Evolutionary conservation across 1,140 invertebrate species (phyloP).

Genomic region (Bicyclus anynana): DNA sequence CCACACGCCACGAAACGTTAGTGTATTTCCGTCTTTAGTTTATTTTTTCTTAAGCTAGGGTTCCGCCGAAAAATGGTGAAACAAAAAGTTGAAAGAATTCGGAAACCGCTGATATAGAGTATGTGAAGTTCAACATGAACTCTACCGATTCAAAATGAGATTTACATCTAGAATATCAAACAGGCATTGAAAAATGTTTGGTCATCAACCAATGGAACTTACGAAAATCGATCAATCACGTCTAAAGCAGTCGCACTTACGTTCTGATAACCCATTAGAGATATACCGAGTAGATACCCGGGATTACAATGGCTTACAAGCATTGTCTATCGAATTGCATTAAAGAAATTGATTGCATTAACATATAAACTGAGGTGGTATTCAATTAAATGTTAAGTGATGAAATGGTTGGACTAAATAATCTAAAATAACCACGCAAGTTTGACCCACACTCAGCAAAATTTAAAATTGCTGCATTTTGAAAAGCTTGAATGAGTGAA

Average conservation of each 20-base stretch:
- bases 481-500: too few species aligned
- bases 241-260: constrained; percentile 15
- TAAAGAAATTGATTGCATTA: not conserved
- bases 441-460: not conserved
- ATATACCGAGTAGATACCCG: not conserved
- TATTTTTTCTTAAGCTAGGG: too few species aligned
- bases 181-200: constrained; percentile 11
- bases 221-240: constrained; percentile 23
- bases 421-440: too few species aligned
- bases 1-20: too few species aligned
- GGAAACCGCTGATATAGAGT: too few species aligned
- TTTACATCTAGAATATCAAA: constrained; percentile 15
- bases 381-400: too few species aligned
- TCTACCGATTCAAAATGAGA: not conserved
- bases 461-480: not conserved
- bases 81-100: too few species aligned
- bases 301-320: not conserved
- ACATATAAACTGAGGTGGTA: too few species aligned
- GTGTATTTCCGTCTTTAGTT: too few species aligned
- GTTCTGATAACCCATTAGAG: constrained; percentile 7
- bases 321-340: constrained; percentile 2
- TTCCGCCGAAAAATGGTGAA: too few species aligned
- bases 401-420: too few species aligned
- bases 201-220: constrained; percentile 13
- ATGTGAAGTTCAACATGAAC: too few species aligned